Evolutionary conservation across 2,113 vertebrate genomes (phyloP), one percentile per base, ranked within the genome.

Genomic region (Budorcas taxicolor): DNA sequence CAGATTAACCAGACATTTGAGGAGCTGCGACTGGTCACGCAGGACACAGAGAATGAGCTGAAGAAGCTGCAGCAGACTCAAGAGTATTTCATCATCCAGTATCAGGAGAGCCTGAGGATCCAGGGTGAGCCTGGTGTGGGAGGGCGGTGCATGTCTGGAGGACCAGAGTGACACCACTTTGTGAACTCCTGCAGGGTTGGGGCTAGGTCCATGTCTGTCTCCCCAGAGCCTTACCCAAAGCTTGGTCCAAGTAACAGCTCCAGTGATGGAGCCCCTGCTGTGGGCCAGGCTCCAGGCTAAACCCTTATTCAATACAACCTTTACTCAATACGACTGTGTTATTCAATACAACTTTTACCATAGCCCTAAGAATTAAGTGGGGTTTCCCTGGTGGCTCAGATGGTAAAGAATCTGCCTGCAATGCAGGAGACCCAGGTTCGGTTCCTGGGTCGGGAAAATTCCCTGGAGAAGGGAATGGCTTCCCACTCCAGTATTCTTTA

Each of bases 71-170:
- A 99, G 97, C 99, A 99, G 98, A 99, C 99, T 4, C 99, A 99
- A 95, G 99, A 99, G 96, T 99, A 99, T 96, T 99, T 99, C 98
- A 99, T 99, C 98, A 99, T 99, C 98, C 99, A 99, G 98, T 99
- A 99, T 97, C 99, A 99, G 98, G 99, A 99, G 98, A 99, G 99
- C 98, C 99, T 99, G 96, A 98, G 99, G 87, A 99, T 99, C 85
- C 97, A 97, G 62, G 97, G 97, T 97, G 78, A 96, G 97, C 81
- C 47, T 0, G 99, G 98, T 98, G 99, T 99, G 5, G 47, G 80
- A 82, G 89, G 97, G 98, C 13, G 0, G 0, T 3, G 31, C 5
- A 17, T n/a, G 50, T 45, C 53, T 17, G 0, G 14, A 14, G 21
- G 45, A 10, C 4, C 3, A 82, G 52, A 50, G 12, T 8, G 31